Evolutionary conservation across 2,113 vertebrate species (phyloP), one percentile per base, ranked within the genome.

Genomic region (Condylura cristata): DNA sequence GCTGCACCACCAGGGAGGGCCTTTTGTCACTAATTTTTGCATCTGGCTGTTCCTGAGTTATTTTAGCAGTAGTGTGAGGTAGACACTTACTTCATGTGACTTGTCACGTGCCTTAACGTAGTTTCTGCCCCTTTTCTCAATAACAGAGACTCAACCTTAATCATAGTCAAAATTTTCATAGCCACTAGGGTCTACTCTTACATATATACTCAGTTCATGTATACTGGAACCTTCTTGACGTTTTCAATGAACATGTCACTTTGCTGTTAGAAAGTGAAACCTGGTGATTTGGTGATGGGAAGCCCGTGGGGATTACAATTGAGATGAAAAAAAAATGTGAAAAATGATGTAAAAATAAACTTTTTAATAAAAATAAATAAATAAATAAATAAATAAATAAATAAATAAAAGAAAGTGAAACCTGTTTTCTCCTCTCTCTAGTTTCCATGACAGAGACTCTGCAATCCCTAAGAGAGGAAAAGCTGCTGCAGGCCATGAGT

Each of bases 381-480:
- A n/a, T n/a, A n/a, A n/a, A n/a, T n/a, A n/a, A n/a, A n/a, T n/a
- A n/a, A n/a, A n/a, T n/a, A n/a, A n/a, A n/a, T n/a, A n/a, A n/a
- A n/a, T n/a, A n/a, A n/a, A n/a, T n/a, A n/a, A n/a, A n/a, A 12
- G 96, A 97, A 95, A 18, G 9, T 10, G 0, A 61, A 72, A 46
- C 4, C 83, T 63, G 48, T 48, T 74, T 95, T 83, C 34, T 91
- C n/a, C 28, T 86, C 95, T 1, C 41, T 30, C 32, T 34, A 99
- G 99, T 98, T 0, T 97, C 98, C 81, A 97, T 99, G 95, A 98
- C 98, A 18, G 98, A 99, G 94, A 97, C 97, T 61, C 98, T 99
- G 71, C 98, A 98, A 70, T 98, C 98, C 5, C 97, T 98, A 44
- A 98, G 98, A 90, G 96, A 98, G 0, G 97, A 98, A 91, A 98